Evolutionary conservation across 2,113 vertebrate genomes (phyloP).

Genomic region (Lethenteron reissneri): DNA sequence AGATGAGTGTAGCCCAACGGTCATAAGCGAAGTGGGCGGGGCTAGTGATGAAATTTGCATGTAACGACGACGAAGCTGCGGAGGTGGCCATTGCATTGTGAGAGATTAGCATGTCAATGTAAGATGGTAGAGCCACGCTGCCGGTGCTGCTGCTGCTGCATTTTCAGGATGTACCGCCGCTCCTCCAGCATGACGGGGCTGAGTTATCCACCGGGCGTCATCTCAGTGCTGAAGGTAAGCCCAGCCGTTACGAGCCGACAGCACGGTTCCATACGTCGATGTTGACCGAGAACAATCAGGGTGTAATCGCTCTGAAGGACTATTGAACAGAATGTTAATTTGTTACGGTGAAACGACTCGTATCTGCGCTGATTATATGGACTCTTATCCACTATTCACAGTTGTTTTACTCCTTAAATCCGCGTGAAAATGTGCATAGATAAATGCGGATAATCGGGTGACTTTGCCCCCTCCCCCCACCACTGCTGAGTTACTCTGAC

Average conservation of each 20-base stretch:
- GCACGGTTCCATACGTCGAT: conserved; percentile 2
- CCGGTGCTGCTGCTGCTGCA: too few relatives aligned
- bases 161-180: conserved; percentile 70
- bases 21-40: too few relatives aligned
- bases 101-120: too few relatives aligned
- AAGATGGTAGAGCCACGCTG: too few relatives aligned
- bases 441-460: conserved; percentile 7
- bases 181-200: conserved; percentile 97
- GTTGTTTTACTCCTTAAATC: too few relatives aligned
- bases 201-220: conserved; percentile 76
- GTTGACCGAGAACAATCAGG: conserved; percentile 9
- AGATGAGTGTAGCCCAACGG: too few relatives aligned
- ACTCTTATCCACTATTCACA: background rate
- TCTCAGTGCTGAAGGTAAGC: conserved; percentile 72
- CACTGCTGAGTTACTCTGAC: too few relatives aligned
- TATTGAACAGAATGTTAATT: conserved; percentile 11
- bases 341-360: conserved; percentile 7
- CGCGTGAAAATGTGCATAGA: conserved; percentile 11
- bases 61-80: too few relatives aligned
- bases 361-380: conserved; percentile 8
- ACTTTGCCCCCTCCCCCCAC: too few relatives aligned
- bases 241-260: background rate
- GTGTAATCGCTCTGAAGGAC: conserved; percentile 10
- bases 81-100: too few relatives aligned
- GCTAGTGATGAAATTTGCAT: too few relatives aligned